Evolutionary conservation across 2,113 vertebrate genomes (phyloP), one percentile per base, ranked within the genome.

Genomic region (Pseudolaguvia tuberculata): DNA sequence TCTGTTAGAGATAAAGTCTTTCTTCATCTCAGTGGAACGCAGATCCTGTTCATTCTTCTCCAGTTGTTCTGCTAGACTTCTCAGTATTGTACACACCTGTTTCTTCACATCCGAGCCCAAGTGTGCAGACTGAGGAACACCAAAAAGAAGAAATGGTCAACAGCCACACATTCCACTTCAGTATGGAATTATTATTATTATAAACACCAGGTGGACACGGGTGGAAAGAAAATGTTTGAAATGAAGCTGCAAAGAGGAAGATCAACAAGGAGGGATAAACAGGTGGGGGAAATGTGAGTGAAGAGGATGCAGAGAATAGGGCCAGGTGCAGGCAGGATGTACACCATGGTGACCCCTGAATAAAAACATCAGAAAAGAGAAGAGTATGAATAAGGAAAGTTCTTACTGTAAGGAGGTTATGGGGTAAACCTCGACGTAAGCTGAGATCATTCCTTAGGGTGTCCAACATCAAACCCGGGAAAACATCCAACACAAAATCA

Each of bases 381-480:
- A 42, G 3, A 23, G 39, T 8, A 63, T 5, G 2, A 15, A 73
- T 9, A 42, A 45, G 4, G 4, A 27, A 70, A 51, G n/a, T 15
- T 61, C 76, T 89, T 79, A 96, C 95, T 92, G 93, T 86, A 17
- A 96, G 84, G 53, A 94, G 84, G 27, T 86, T 87, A 68, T 87
- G 87, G 47, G 94, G 91, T 51, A 96, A 86, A 72, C 95, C 93
- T 2, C 70, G 81, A 69, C 94, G 84, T 27, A 96, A 75, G 0
- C 2, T 62, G 52, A 91, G 3, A 0, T 95, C 88, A 25, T 88
- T 91, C 75, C 90, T 92, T 61, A 93, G 90, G 3, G 84, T 53
- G n/a, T 93, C 92, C 78, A 89, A 91, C 69, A 97, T 86, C 6
- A 95, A 83, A 61, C 91, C 88, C 4, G 94, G 92, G 75, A 97